phyloP scores from a whole-genome alignment of 2,797 vertebrate genomes.

The Heterohyrax brucei region DNA sequence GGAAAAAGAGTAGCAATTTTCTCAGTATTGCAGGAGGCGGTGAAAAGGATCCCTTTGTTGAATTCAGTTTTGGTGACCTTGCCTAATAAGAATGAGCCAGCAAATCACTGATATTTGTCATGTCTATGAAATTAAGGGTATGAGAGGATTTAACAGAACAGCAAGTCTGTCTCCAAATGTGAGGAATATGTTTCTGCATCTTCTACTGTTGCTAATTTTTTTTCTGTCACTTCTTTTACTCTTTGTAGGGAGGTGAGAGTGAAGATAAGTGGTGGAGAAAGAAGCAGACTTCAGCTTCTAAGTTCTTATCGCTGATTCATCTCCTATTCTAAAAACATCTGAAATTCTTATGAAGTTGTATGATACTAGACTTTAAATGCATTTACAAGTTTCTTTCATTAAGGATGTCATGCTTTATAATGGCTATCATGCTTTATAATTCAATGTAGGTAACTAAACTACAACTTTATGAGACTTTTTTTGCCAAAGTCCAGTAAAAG shows the following conservation, averaged over 20 bases:
- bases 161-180: background rate
- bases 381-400: background rate
- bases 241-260: background rate
- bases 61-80: background rate
- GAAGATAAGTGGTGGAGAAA: background rate
- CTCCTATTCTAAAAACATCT: background rate
- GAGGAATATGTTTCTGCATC: background rate
- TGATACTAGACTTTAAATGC: background rate
- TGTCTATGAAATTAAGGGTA: background rate
- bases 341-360: background rate
- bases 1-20: background rate
- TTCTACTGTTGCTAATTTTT: background rate
- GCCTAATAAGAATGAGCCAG: background rate
- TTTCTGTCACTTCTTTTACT: background rate
- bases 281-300: background rate
- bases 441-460: background rate
- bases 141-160: background rate
- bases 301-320: background rate
- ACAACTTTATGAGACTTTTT: background rate
- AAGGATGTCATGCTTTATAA: background rate
- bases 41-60: background rate
- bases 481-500: conserved; percentile 2
- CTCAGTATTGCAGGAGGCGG: background rate
- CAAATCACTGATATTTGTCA: background rate
- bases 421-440: conserved; percentile 2